phyloP scores from a whole-genome alignment of 2,797 vertebrate genomes.

The Salarias fasciatus region DNA sequence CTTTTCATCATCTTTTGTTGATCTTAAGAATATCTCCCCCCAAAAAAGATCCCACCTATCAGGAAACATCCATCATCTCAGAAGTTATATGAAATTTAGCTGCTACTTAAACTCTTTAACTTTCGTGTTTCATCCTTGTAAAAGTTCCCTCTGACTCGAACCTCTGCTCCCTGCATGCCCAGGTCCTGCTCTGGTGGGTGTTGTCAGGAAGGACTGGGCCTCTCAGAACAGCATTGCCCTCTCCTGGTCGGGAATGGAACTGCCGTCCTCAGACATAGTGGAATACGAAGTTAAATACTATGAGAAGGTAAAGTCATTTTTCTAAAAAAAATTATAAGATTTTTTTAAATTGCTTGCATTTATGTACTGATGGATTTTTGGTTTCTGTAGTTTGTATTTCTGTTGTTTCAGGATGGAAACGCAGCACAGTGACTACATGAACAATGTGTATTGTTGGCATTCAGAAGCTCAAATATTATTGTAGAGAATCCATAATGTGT shows the following conservation, averaged over 20 bases:
- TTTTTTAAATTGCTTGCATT: background rate
- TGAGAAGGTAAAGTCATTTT: slow-evolving; percentile 88
- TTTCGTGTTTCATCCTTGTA: background rate
- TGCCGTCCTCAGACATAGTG: slow-evolving; percentile 88
- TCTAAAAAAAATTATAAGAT: background rate
- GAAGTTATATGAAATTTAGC: background rate
- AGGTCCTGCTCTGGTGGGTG: slow-evolving; percentile 95
- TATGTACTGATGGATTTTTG: background rate
- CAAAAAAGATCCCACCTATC: background rate
- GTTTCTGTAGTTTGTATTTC: background rate
- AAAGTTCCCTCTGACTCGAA: slow-evolving; percentile 14
- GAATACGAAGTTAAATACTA: slow-evolving; percentile 99
- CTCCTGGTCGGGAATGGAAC: slow-evolving; percentile 96
- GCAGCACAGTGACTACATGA: background rate
- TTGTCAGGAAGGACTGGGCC: slow-evolving; percentile 95
- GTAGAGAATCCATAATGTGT: slow-evolving; percentile 19
- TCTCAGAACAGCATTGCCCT: slow-evolving; percentile 96
- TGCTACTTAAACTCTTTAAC: background rate
- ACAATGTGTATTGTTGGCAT: slow-evolving; percentile 24
- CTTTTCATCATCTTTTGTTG: background rate
- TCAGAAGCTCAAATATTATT: slow-evolving; percentile 20
- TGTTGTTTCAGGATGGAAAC: background rate
- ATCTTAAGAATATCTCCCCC: background rate
- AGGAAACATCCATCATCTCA: background rate
- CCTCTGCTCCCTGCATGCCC: slow-evolving; percentile 67